Evolutionary conservation across 2,113 vertebrate genomes (phyloP).

Genomic region (Numenius arquata): DNA sequence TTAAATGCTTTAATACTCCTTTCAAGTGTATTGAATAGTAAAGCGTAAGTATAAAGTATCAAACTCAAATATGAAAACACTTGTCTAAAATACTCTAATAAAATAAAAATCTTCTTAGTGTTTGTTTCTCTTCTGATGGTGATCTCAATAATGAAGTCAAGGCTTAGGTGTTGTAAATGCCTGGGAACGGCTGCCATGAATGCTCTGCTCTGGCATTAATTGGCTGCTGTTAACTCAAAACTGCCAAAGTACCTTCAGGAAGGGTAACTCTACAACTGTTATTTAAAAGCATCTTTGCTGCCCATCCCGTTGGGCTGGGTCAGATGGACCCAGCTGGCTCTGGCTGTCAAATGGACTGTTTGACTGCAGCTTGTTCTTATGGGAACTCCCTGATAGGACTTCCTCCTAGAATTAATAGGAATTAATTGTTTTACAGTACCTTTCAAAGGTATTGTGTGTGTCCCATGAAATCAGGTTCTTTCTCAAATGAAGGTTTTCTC

Average conservation of each 20-base stretch:
- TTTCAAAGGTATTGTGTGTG: rapidly evolving
- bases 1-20: not conserved
- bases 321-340: too few relatives aligned
- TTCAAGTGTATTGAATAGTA: not conserved
- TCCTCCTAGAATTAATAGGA: not conserved
- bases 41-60: not conserved
- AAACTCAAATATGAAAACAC: not conserved
- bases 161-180: not conserved
- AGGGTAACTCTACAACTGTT: not conserved
- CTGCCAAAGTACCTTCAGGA: not conserved
- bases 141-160: not conserved
- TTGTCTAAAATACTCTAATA: not conserved
- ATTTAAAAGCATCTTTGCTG: not conserved
- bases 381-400: not conserved
- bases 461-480: not conserved
- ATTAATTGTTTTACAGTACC: not conserved
- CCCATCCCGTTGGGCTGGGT: too few relatives aligned
- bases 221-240: not conserved
- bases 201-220: not conserved
- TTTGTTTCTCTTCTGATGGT: not conserved
- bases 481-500: not conserved
- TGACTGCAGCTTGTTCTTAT: not conserved
- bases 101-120: not conserved
- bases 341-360: not conserved
- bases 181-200: not conserved